Percentiles rank a stretch among this genome's conserved stretches.
These are phyloP conservation scores for Schizopygopsis malacanthus DNA, from an alignment of 2,797 vertebrate species.

Conservation along the genomic window DNA sequence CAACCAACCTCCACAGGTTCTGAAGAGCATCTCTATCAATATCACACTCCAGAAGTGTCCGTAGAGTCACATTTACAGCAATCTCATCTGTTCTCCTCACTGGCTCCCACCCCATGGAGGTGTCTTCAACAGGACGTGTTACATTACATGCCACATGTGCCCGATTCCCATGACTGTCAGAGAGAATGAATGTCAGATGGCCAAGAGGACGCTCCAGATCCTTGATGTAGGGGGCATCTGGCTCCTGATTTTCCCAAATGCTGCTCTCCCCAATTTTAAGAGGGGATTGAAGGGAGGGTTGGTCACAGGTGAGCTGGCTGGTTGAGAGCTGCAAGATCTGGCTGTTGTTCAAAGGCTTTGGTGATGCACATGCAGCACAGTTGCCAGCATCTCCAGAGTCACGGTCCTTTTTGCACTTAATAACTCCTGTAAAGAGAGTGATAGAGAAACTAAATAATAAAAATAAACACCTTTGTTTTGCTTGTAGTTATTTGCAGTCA, in stretches of 20 bases:
- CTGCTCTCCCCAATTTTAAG: conserved; percentile 77
- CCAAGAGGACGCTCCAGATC: conserved; percentile 80
- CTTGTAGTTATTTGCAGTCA: neutral
- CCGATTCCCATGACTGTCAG: conserved; percentile 80
- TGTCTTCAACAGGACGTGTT: conserved; percentile 70
- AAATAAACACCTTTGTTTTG: neutral
- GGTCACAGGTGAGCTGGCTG: conserved; percentile 74
- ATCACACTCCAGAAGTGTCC: conserved; percentile 78
- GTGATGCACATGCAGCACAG: conserved; percentile 77
- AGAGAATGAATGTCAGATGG: conserved; percentile 75
- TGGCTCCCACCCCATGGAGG: conserved; percentile 73
- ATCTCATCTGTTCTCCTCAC: conserved; percentile 64
- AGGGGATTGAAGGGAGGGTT: conserved; percentile 73
- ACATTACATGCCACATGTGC: conserved; percentile 80
- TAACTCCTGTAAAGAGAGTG: conserved; percentile 69
- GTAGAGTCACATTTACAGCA: conserved; percentile 75
- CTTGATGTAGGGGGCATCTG: conserved; percentile 76
- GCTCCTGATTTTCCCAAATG: conserved; percentile 75
- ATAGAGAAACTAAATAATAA: neutral
- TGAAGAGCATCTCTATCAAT: conserved; percentile 81
- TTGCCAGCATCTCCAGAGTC: conserved; percentile 67
- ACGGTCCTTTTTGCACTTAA: conserved; percentile 83
- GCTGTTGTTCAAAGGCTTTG: conserved; percentile 74
- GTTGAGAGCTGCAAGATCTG: conserved; percentile 68
- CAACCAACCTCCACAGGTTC: conserved; percentile 83